Percentiles rank a stretch among this genome's conserved stretches.
These are phyloP conservation scores for Nycticebus coucang DNA, from an alignment of 2,113 vertebrate species.

Conservation along the genomic window DNA sequence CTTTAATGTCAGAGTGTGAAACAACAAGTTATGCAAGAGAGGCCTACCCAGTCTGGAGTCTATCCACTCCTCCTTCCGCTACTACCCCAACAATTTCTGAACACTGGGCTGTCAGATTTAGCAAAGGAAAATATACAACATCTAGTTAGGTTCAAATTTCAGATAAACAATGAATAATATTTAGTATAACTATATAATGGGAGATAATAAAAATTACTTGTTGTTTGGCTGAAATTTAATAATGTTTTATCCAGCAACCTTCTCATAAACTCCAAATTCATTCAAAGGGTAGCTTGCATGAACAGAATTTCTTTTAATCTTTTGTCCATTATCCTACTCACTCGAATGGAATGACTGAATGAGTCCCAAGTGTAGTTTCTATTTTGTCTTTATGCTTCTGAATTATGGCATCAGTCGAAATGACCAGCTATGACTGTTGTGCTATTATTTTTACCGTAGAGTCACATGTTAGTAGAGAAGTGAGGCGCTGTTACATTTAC, in stretches of 20 bases:
- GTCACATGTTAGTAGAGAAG: background rate
- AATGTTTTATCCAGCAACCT: background rate
- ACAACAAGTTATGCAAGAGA: background rate
- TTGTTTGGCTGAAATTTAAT: background rate
- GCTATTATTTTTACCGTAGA: background rate
- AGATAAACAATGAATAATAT: background rate
- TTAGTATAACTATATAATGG: background rate
- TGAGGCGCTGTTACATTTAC: background rate
- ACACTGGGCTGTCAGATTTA: background rate
- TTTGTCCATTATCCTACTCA: background rate
- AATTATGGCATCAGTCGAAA: slow-evolving; percentile 2
- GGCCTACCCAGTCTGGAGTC: background rate
- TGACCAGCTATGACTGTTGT: background rate
- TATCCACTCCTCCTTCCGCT: background rate
- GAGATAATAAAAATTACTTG: background rate
- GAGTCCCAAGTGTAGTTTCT: background rate
- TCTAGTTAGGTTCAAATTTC: slow-evolving; percentile 12
- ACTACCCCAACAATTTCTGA: background rate
- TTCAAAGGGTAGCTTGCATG: background rate
- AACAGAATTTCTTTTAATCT: slow-evolving; percentile 28
- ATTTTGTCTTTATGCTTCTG: background rate
- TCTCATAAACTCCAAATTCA: background rate
- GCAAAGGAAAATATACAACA: background rate
- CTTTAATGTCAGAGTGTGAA: background rate
- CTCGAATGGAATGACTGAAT: background rate